Conservation (phyloP, 2,888 invertebrate species). For the Caenorhabditis becei region DNA sequence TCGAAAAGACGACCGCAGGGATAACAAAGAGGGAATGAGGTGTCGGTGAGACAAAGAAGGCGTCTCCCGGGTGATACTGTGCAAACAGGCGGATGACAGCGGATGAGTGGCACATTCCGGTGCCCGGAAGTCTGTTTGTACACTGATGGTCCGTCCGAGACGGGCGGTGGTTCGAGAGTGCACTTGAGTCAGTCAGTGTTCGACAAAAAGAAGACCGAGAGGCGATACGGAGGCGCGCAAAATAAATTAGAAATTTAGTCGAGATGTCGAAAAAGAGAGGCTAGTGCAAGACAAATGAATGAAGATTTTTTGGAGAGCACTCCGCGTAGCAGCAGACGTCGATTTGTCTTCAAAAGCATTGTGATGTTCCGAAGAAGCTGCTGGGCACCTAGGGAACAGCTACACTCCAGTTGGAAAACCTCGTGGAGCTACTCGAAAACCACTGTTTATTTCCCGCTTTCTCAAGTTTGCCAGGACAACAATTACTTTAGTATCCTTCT, state of each 20-base stretch:
- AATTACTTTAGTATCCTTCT: conserved; percentile 27
- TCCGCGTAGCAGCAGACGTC: background rate
- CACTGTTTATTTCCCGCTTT: conserved; percentile 11
- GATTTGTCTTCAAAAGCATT: background rate
- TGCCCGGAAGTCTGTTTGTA: conserved; percentile 26
- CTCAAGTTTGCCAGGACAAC: conserved; percentile 27
- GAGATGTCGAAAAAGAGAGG: conserved; percentile 51
- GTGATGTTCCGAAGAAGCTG: too few species aligned
- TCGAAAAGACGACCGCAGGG: background rate
- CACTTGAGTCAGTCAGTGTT: conserved; percentile 51
- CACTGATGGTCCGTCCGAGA: conserved; percentile 20
- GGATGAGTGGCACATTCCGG: conserved; percentile 57
- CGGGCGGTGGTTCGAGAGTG: conserved; percentile 13
- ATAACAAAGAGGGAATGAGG: conserved; percentile 44
- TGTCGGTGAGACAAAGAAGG: conserved; percentile 50
- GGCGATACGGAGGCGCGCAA: conserved; percentile 7
- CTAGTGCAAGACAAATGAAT: conserved; percentile 58
- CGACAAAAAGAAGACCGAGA: conserved; percentile 22
- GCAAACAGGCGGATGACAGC: conserved; percentile 38
- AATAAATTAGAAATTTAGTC: conserved; percentile 63
- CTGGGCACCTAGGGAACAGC: too few species aligned
- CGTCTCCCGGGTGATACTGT: conserved; percentile 48
- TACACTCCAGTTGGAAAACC: too few species aligned
- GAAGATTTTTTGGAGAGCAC: conserved; percentile 26
- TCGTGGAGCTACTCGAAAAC: conserved; percentile 55